A percentile compares a stretch with the other conserved stretches of the same genome.
phyloP scores from a whole-genome alignment of 2,888 invertebrate species.

The Entomobrya proxima region DNA sequence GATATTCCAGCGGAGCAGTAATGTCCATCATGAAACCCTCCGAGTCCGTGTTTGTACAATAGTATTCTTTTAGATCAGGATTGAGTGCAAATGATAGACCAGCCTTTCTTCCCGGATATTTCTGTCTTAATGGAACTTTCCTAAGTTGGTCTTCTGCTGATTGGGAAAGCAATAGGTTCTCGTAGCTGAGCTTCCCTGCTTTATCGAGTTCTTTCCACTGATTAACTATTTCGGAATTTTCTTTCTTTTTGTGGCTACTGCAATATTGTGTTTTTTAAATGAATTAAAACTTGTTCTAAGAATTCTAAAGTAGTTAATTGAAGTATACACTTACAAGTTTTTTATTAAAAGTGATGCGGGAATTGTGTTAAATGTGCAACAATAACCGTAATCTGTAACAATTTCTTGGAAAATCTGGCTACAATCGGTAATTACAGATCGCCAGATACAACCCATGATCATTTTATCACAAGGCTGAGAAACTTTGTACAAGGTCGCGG shows the following conservation, averaged over 20 bases:
- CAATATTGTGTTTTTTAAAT: neutral
- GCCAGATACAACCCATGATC: conserved; percentile 79
- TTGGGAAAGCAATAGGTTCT: neutral
- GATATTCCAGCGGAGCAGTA: conserved; percentile 41
- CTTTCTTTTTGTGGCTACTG: too few species aligned
- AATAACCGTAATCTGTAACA: conserved; percentile 86
- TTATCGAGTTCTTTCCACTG: too few species aligned
- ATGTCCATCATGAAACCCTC: conserved; percentile 27
- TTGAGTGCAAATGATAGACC: conserved; percentile 58
- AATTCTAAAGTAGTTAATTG: too few species aligned
- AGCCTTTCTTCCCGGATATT: neutral
- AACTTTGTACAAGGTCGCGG: neutral
- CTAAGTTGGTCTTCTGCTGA: too few species aligned
- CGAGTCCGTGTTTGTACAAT: conserved; percentile 70
- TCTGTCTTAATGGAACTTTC: neutral
- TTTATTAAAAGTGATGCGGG: conserved; percentile 77
- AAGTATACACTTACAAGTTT: neutral
- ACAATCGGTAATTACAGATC: conserved; percentile 82
- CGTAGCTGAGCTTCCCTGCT: neutral
- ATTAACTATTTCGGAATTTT: too few species aligned
- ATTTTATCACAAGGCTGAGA: neutral
- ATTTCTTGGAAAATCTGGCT: conserved; percentile 85
- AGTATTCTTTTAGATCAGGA: conserved; percentile 72
- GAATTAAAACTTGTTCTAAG: too few species aligned
- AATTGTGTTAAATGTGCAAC: conserved; percentile 83